These are phyloP conservation scores for Aptenodytes patagonicus DNA, from an alignment of 2,113 vertebrate species.

Conservation along the genomic window DNA sequence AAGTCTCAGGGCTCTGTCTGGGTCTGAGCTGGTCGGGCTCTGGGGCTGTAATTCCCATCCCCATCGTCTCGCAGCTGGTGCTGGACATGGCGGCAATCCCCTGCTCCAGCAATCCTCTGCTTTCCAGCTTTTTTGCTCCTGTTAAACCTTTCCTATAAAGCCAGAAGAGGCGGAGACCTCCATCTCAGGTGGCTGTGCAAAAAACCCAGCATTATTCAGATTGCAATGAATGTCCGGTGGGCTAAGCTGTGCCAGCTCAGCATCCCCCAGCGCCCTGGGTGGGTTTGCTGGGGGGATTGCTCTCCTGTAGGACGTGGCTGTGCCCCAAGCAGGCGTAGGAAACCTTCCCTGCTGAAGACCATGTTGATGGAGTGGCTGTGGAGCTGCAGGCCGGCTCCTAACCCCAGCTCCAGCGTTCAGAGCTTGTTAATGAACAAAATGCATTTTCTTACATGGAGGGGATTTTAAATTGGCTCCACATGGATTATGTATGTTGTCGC, in stretches of 20 bases:
- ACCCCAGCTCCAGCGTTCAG: not conserved
- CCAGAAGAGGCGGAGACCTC: not conserved
- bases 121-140: not conserved
- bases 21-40: not conserved
- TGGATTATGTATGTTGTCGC: not conserved
- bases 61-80: not conserved
- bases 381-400: not conserved
- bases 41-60: not conserved
- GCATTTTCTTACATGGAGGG: not conserved
- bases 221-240: not conserved
- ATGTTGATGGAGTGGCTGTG: not conserved
- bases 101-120: not conserved
- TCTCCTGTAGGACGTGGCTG: not conserved
- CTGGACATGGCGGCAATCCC: not conserved
- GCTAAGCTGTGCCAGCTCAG: not conserved
- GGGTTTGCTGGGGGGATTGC: not conserved
- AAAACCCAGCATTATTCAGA: fast-evolving
- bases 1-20: not conserved
- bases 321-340: not conserved
- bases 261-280: not conserved
- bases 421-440: not conserved
- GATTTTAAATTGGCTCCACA: conserved; percentile 43
- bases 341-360: not conserved
- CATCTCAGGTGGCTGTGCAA: not conserved
- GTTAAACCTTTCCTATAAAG: not conserved